Evolutionary conservation across 1,140 invertebrate genomes (phyloP).

Genomic region (Babylonia areolata): DNA sequence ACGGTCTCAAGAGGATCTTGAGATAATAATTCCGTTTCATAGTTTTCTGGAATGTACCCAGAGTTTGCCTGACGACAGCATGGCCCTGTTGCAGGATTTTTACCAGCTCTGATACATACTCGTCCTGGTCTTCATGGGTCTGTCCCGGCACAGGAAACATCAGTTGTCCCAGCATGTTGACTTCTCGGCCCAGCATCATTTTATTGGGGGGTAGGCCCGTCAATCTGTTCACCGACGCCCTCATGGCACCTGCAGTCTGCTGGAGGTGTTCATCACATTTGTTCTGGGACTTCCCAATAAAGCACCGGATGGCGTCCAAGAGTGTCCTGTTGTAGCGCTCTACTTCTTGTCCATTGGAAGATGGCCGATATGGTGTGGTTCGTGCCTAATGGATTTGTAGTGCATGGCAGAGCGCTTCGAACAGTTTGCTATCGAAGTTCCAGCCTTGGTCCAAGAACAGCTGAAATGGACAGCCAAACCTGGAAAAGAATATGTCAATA

Average conservation of each 20-base stretch:
- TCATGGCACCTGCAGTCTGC: slow-evolving; percentile 30
- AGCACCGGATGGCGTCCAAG: slow-evolving; percentile 36
- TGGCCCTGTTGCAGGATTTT: no score
- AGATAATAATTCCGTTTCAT: no score
- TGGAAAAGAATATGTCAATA: background rate
- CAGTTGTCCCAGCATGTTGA: slow-evolving; percentile 25
- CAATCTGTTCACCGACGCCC: slow-evolving; percentile 12
- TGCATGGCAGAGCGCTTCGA: slow-evolving; percentile 33
- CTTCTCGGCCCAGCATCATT: slow-evolving; percentile 50
- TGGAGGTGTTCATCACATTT: slow-evolving; percentile 46
- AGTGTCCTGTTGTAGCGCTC: slow-evolving; percentile 44
- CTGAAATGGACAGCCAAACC: slow-evolving; percentile 21
- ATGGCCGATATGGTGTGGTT: slow-evolving; percentile 46
- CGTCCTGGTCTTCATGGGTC: background rate
- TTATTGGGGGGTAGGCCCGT: slow-evolving; percentile 47
- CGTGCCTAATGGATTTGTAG: no score
- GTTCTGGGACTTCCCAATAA: slow-evolving; percentile 29
- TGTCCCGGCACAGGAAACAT: background rate
- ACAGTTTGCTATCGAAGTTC: slow-evolving; percentile 43
- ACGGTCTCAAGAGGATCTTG: no score
- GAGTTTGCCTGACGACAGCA: no score
- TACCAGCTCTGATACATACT: slow-evolving; percentile 15
- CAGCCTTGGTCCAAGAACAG: slow-evolving; percentile 10
- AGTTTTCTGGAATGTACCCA: no score
- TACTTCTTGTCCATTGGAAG: slow-evolving; percentile 52